phyloP scores from a whole-genome alignment of 2,797 vertebrate species.

The Anguilla pacifica region DNA sequence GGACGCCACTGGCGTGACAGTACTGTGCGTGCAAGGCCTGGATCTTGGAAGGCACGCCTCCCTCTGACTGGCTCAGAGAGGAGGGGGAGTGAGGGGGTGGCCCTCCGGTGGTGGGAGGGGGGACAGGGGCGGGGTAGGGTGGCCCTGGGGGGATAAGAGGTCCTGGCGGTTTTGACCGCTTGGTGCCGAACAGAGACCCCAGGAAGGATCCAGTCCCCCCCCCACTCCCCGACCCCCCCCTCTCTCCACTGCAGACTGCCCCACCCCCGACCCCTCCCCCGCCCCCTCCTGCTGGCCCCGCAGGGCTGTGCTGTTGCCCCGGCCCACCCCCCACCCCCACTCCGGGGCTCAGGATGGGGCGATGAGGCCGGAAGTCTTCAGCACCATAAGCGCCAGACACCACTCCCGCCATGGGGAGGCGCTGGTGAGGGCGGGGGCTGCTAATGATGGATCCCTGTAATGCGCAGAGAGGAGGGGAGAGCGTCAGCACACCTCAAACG shows the following conservation, averaged over 20 bases:
- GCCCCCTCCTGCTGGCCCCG: conserved; percentile 68
- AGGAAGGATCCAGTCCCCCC: conserved; percentile 83
- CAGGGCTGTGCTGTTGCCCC: conserved; percentile 84
- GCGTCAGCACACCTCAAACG: not conserved
- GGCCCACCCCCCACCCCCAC: conserved; percentile 84
- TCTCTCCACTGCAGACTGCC: conserved; percentile 54
- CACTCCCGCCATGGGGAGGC: conserved; percentile 74
- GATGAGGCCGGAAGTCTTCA: conserved; percentile 83
- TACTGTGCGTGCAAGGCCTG: conserved; percentile 91
- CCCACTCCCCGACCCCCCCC: conserved; percentile 56
- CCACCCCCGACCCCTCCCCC: conserved; percentile 68
- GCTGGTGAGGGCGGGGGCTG: conserved; percentile 89
- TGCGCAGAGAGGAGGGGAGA: not conserved
- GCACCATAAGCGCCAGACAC: conserved; percentile 71
- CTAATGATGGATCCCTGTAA: conserved; percentile 92
- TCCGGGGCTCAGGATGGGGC: conserved; percentile 85
- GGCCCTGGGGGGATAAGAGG: conserved; percentile 84
- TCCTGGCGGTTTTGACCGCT: conserved; percentile 81
- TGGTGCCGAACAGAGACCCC: conserved; percentile 92
- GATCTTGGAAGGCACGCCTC: conserved; percentile 84
- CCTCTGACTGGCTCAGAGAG: conserved; percentile 54
- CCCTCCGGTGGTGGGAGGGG: conserved; percentile 78
- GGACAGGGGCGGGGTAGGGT: conserved; percentile 80
- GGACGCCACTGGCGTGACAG: conserved; percentile 80
- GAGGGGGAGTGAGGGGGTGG: conserved; percentile 80